phyloP scores from a whole-genome alignment of 2,113 vertebrate genomes.

The Mungos mungo region DNA sequence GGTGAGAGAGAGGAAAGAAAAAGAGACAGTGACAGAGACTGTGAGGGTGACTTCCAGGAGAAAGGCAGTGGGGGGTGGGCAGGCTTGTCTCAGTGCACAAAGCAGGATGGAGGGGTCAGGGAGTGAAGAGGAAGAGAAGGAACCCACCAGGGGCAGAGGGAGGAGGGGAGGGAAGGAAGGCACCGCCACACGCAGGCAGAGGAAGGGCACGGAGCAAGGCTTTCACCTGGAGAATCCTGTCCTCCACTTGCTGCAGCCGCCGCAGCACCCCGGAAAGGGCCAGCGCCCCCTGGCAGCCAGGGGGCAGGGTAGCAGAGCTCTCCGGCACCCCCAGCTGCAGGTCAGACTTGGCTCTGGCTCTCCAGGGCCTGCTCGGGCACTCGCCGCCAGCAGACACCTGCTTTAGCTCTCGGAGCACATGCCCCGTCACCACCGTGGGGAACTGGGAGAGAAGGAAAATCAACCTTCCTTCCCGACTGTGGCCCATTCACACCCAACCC shows the following conservation, averaged over 20 bases:
- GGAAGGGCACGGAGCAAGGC: background rate
- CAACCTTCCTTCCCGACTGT: background rate
- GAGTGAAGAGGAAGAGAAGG: background rate
- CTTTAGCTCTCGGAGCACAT: conserved; percentile 84
- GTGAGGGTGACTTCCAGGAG: background rate
- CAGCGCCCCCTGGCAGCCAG: conserved; percentile 88
- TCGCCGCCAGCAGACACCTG: conserved; percentile 79
- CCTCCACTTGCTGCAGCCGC: conserved; percentile 95
- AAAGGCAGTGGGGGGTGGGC: background rate
- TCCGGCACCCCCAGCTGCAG: conserved; percentile 81
- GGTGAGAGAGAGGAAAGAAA: conserved; percentile 66
- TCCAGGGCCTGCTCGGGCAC: conserved; percentile 83
- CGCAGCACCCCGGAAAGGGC: conserved; percentile 92
- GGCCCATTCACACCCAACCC: background rate
- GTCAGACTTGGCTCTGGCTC: conserved; percentile 80
- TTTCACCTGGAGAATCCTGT: conserved; percentile 95
- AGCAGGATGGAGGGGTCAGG: background rate
- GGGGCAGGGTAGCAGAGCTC: conserved; percentile 81
- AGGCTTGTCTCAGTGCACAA: background rate
- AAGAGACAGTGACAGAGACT: background rate
- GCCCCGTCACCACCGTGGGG: conserved; percentile 62
- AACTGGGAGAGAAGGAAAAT: conserved; percentile 68
- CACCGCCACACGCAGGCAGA: background rate
- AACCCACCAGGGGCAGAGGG: background rate
- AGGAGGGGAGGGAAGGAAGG: conserved; percentile 7